phyloP scores from a whole-genome alignment of 2,888 invertebrate genomes.

The Meteorus cinctellus region DNA sequence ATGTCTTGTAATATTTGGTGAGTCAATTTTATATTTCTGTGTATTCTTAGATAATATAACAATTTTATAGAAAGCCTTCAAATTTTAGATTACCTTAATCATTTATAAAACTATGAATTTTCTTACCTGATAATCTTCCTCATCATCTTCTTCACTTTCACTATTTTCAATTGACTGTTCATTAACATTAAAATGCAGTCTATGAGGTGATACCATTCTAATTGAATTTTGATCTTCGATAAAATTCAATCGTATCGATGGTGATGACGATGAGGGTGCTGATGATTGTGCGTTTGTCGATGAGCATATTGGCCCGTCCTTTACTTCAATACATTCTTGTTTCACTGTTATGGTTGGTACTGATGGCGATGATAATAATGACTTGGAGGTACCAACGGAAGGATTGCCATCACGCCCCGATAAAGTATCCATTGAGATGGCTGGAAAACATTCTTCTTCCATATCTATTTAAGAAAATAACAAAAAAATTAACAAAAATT shows the following conservation, averaged over 20 bases:
- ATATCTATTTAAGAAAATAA: conserved; percentile 77
- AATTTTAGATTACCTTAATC: too few species aligned
- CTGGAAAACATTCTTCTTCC: conserved; percentile 92
- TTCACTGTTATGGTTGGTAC: conserved; percentile 54
- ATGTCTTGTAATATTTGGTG: too few species aligned
- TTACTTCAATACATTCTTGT: conserved; percentile 75
- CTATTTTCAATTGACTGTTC: conserved; percentile 60
- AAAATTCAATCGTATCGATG: conserved; percentile 78
- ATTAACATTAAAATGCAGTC: conserved; percentile 59
- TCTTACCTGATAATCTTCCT: conserved; percentile 65
- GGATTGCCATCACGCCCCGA: conserved; percentile 69
- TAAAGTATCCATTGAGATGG: conserved; percentile 82
- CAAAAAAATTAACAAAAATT: conserved; percentile 1
- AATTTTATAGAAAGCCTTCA: too few species aligned
- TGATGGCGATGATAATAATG: conserved; percentile 36
- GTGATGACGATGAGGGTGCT: conserved; percentile 77
- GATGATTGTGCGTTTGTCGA: conserved; percentile 76
- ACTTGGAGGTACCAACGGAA: conserved; percentile 47
- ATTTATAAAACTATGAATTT: neutral
- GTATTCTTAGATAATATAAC: too few species aligned
- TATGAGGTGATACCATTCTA: conserved; percentile 65
- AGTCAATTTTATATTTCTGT: too few species aligned
- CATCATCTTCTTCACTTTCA: conserved; percentile 70
- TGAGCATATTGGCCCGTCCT: conserved; percentile 85
- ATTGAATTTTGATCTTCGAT: conserved; percentile 61